A percentile compares a stretch with the other conserved stretches of the same genome.
phyloP scores from a whole-genome alignment of 2,797 vertebrate genomes.

The Hephaestus fuliginosus region DNA sequence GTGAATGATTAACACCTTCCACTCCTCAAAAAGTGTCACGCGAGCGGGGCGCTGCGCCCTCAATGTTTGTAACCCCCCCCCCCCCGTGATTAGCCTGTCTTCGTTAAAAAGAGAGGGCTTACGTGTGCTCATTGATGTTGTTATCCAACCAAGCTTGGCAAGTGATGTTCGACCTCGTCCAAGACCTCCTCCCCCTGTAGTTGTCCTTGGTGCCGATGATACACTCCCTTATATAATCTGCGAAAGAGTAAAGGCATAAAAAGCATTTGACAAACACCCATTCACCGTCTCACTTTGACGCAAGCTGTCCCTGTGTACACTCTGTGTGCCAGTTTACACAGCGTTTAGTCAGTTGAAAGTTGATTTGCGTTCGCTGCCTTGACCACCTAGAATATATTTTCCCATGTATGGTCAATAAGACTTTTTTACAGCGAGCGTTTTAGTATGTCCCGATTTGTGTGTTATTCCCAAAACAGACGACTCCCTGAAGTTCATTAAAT shows the following conservation, averaged over 20 bases:
- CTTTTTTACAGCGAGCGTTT: conserved; percentile 40
- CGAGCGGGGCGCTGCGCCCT: background rate
- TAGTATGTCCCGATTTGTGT: conserved; percentile 39
- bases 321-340: conserved; percentile 19
- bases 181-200: conserved; percentile 93
- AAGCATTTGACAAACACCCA: conserved; percentile 49
- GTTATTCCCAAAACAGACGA: conserved; percentile 74
- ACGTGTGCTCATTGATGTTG: conserved; percentile 97
- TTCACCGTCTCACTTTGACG: conserved; percentile 27
- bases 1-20: conserved; percentile 43
- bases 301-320: conserved; percentile 20
- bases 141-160: conserved; percentile 97
- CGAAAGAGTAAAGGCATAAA: conserved; percentile 40
- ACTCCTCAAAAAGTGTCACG: background rate
- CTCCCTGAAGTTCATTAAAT: conserved; percentile 77
- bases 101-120: conserved; percentile 72
- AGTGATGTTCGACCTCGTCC: conserved; percentile 93
- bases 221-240: conserved; percentile 96
- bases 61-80: background rate
- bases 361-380: conserved; percentile 27
- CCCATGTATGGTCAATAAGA: conserved; percentile 74
- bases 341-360: conserved; percentile 31
- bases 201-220: conserved; percentile 91
- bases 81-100: background rate
- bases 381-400: conserved; percentile 56